Base-by-base conservation (phyloP, 2,113 vertebrate species). In the Alaudala cheleensis region DNA sequence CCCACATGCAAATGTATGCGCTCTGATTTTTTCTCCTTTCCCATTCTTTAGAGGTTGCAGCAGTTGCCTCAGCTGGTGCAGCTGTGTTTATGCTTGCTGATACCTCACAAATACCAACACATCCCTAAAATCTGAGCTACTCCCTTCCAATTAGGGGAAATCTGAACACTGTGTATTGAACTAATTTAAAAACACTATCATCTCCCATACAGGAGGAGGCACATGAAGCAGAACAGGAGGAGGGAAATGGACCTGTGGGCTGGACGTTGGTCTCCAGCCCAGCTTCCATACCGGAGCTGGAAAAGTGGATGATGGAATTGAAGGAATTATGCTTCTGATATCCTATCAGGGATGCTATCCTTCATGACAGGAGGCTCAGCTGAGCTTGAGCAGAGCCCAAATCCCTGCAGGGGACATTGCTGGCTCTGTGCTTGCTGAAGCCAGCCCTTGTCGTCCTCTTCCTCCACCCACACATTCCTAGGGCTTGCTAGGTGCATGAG, bases 1-100 rank as follows among this genome's bases (percentile, higher is more conserved):
- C 29, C 28, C 49, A 53, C 0, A 0, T 0, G 1, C n/a, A 64
- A 80, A 62, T 0, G 1, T 26, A 31, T 0, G 3, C 15, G 17
- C 31, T 64, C 53, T 7, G 1, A 29, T 39, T 90, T 65, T 65
- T 88, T 11, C 16, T 57, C 62, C 12, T 57, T 57, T 61, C 29
- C 50, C 33, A 2, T 7, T 49, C 84, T 76, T 58, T 11, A 20
- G 44, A 54, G 37, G 31, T 29, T 50, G 33, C 25, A 90, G 6
- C 1, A 0, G 57, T 34, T 53, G 18, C 37, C 64, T 77, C n/a
- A 66, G 17, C 28, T 56, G 31, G 33, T 1, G 0, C 17, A 76
- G 39, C 12, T 45, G 42, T 5, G 1, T 39, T 88, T 39, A 26
- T 31, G 17, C 50, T 69, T 40, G 37, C 45, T 37, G 14, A 91